A percentile compares a stretch with the other conserved stretches of the same genome.
These are phyloP conservation scores for Formicarius rufipectus DNA, from an alignment of 2,113 vertebrate genomes.

Conservation along the genomic window DNA sequence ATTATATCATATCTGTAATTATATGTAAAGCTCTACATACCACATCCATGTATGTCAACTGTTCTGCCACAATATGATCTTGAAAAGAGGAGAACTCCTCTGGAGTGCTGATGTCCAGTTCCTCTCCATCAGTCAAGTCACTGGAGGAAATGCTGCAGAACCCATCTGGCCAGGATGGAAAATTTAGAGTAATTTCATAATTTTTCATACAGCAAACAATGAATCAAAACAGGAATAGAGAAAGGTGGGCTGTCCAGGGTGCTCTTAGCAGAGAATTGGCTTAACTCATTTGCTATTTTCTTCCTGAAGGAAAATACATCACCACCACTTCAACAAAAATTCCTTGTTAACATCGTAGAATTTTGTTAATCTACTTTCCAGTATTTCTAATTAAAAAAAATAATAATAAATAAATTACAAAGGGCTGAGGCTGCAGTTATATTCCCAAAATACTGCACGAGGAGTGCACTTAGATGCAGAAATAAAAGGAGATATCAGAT, in stretches of 20 bases:
- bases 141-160: constrained; percentile 72
- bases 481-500: not conserved
- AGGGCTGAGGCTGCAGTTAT: not conserved
- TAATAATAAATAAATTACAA: not conserved
- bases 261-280: not conserved
- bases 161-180: constrained; percentile 70
- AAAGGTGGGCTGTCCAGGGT: not conserved
- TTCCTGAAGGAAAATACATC: not conserved
- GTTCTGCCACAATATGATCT: constrained; percentile 88
- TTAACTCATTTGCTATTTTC: not conserved
- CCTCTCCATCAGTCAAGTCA: constrained; percentile 82
- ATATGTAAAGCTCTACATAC: constrained; percentile 68
- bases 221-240: not conserved
- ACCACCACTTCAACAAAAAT: not conserved
- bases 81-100: constrained; percentile 88
- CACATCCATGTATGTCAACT: constrained; percentile 96
- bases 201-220: not conserved
- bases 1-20: not conserved
- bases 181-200: no score
- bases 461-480: not conserved
- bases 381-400: not conserved
- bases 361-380: not conserved
- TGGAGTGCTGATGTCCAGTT: constrained; percentile 74
- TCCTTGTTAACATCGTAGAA: not conserved
- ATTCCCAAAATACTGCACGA: not conserved